These are phyloP conservation scores for Drosophila arawakana DNA, from an alignment of 1,140 invertebrate genomes.

Conservation along the genomic window DNA sequence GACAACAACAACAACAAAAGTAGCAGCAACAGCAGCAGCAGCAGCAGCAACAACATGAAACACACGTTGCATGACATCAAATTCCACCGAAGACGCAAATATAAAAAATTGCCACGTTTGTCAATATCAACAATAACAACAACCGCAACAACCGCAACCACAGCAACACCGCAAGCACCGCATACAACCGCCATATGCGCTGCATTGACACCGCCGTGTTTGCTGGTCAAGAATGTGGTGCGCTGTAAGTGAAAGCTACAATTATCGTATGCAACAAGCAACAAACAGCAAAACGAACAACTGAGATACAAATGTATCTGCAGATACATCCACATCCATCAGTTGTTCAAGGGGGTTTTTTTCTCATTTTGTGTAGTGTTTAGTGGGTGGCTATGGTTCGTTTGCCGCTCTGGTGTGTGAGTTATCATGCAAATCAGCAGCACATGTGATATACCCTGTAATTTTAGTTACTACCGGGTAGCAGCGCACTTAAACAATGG, in stretches of 20 bases:
- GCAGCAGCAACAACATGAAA: conserved; percentile 39
- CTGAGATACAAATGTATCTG: neutral
- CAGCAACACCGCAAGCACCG: conserved; percentile 17
- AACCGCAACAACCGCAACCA: conserved; percentile 19
- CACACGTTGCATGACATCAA: conserved; percentile 77
- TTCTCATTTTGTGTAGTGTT: neutral
- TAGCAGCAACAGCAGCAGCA: conserved; percentile 8
- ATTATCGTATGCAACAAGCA: conserved; percentile 12
- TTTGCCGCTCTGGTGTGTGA: conserved; percentile 21
- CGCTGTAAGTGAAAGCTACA: conserved; percentile 64
- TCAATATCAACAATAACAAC: conserved; percentile 56
- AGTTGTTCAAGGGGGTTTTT: neutral
- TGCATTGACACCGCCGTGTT: conserved; percentile 30
- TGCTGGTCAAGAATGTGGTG: conserved; percentile 68
- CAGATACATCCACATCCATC: neutral
- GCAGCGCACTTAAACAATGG: neutral
- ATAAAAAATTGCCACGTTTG: conserved; percentile 76
- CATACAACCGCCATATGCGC: conserved; percentile 14
- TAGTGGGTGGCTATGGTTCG: conserved; percentile 31
- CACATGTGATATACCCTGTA: conserved; percentile 33
- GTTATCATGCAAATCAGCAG: conserved; percentile 41
- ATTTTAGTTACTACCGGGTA: neutral
- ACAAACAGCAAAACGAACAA: conserved; percentile 7
- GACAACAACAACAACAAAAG: conserved; percentile 59
- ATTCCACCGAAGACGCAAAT: conserved; percentile 74